A percentile compares a stretch with the other conserved stretches of the same genome.
These are phyloP conservation scores for Samia ricini DNA, from an alignment of 1,140 invertebrate species.

Conservation along the genomic window DNA sequence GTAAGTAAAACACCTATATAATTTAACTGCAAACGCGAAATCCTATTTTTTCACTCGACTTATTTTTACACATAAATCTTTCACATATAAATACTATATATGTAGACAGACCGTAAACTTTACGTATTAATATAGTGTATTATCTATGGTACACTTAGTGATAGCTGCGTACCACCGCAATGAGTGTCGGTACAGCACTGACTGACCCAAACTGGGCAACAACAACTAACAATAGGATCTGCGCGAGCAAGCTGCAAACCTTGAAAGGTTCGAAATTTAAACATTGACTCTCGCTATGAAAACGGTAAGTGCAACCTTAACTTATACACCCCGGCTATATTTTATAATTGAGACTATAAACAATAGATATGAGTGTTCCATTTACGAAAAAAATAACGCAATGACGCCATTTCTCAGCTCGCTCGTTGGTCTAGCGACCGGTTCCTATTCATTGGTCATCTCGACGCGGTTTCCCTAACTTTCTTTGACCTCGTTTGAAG, in stretches of 20 bases:
- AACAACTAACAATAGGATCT: conserved; percentile 11
- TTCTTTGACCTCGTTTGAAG: conserved; percentile 62
- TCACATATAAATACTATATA: neutral
- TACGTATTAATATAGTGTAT: too few species aligned
- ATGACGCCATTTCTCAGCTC: conserved; percentile 30
- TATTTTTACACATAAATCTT: neutral
- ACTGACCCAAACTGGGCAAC: conserved; percentile 12
- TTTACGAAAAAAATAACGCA: conserved; percentile 32
- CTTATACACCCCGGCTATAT: conserved; percentile 3
- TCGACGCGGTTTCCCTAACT: conserved; percentile 60
- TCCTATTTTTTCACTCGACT: neutral
- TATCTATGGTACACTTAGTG: conserved; percentile 12
- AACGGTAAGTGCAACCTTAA: conserved; percentile 3
- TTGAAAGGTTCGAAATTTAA: conserved; percentile 2
- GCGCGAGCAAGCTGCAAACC: neutral
- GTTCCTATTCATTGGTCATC: conserved; percentile 50
- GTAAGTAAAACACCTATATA: neutral
- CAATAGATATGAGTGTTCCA: conserved; percentile 23
- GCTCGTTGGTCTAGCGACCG: conserved; percentile 30
- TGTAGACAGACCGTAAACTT: too few species aligned
- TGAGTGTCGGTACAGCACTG: conserved; percentile 38
- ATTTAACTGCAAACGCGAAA: neutral
- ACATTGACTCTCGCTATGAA: neutral
- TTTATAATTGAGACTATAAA: conserved; percentile 6
- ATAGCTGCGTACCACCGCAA: conserved; percentile 47